Conservation (phyloP, 2,797 vertebrate species). For the Anguilla anguilla region DNA sequence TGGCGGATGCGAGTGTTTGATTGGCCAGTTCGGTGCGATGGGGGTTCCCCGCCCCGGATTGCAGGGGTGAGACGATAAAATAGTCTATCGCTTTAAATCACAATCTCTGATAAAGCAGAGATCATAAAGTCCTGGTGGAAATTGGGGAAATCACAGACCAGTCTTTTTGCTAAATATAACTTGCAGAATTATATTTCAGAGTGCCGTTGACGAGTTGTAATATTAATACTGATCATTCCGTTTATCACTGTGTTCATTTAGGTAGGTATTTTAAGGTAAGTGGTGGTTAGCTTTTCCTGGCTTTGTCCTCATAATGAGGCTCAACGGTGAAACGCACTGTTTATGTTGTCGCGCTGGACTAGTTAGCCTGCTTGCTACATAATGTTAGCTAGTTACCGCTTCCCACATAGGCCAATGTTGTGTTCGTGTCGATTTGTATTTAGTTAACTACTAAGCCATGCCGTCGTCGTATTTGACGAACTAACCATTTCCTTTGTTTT, state of each 20-base stretch:
- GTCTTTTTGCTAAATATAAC: constrained; percentile 38
- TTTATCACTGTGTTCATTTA: constrained; percentile 65
- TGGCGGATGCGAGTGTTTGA: neutral
- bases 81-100: constrained; percentile 65
- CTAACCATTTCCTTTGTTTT: neutral
- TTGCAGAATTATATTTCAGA: constrained; percentile 47
- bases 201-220: constrained; percentile 33
- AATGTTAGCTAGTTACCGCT: constrained; percentile 14
- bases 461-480: neutral
- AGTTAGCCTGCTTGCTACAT: constrained; percentile 24
- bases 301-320: constrained; percentile 20
- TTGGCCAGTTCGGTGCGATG: constrained; percentile 47
- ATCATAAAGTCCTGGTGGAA: constrained; percentile 55
- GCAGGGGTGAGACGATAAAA: constrained; percentile 81
- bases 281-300: constrained; percentile 44
- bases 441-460: neutral
- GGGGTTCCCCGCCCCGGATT: constrained; percentile 74
- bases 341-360: constrained; percentile 33
- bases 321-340: constrained; percentile 1
- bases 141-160: constrained; percentile 45
- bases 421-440: neutral
- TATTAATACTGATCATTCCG: constrained; percentile 52
- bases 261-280: constrained; percentile 77
- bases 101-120: constrained; percentile 70
- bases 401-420: neutral